phyloP scores from a whole-genome alignment of 2,888 invertebrate genomes.

The Apotomis turbidana region DNA sequence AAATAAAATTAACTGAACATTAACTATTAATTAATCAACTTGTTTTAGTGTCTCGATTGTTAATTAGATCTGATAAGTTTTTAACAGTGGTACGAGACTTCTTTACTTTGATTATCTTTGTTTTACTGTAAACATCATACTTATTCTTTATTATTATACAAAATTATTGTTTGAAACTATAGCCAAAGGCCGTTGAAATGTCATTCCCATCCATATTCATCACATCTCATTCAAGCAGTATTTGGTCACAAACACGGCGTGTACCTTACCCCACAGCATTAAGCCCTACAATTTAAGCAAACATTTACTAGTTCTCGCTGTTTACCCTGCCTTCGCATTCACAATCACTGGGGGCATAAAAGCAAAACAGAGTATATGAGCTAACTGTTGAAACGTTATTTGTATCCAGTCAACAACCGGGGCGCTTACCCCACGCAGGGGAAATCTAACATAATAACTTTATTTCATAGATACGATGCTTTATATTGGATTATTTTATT shows the following conservation, averaged over 20 bases:
- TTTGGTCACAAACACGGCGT: neutral
- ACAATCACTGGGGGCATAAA: conserved; percentile 36
- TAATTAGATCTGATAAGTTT: too few species aligned
- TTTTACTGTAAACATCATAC: too few species aligned
- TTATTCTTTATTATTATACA: too few species aligned
- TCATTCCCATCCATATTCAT: neutral
- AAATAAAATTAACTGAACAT: too few species aligned
- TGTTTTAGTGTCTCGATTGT: too few species aligned
- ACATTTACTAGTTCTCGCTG: conserved; percentile 17
- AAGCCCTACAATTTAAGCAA: conserved; percentile 2
- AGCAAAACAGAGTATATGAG: conserved; percentile 37
- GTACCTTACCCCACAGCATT: neutral
- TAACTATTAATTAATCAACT: too few species aligned
- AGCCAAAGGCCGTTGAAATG: too few species aligned
- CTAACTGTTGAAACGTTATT: conserved; percentile 41
- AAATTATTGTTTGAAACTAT: too few species aligned
- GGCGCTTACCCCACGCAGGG: conserved; percentile 38
- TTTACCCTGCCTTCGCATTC: conserved; percentile 23
- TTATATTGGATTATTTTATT: conserved; percentile 39
- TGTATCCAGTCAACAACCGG: conserved; percentile 40
- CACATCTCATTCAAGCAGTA: neutral
- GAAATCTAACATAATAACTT: conserved; percentile 40
- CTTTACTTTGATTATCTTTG: too few species aligned
- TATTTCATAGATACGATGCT: conserved; percentile 35
- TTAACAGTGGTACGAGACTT: too few species aligned